These are phyloP conservation scores for Dilophus febrilis DNA, from an alignment of 2,888 invertebrate species.

Conservation along the genomic window DNA sequence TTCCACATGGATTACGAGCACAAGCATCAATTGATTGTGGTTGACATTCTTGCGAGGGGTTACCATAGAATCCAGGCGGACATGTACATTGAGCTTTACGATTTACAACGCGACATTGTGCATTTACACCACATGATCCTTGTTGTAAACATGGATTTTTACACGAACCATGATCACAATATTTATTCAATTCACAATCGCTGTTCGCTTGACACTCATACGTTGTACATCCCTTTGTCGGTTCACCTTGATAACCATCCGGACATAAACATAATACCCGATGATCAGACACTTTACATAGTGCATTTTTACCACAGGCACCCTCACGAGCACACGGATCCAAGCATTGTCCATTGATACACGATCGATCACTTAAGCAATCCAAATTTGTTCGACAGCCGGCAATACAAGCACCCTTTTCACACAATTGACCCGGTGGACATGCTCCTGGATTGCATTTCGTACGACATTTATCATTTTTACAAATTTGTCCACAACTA, in stretches of 20 bases:
- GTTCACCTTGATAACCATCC: slow-evolving; percentile 69
- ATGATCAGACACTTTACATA: slow-evolving; percentile 65
- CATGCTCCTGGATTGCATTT: slow-evolving; percentile 56
- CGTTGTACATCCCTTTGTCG: slow-evolving; percentile 52
- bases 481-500: slow-evolving; percentile 65
- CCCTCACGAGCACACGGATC: slow-evolving; percentile 48
- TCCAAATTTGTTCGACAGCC: slow-evolving; percentile 68
- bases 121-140: slow-evolving; percentile 66
- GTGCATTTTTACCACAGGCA: slow-evolving; percentile 64
- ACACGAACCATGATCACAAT: slow-evolving; percentile 56
- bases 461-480: slow-evolving; percentile 51
- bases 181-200: slow-evolving; percentile 63
- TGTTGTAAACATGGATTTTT: slow-evolving; percentile 65
- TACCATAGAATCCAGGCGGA: slow-evolving; percentile 55
- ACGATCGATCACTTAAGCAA: slow-evolving; percentile 60
- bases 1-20: slow-evolving; percentile 65
- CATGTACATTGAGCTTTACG: slow-evolving; percentile 61
- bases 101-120: slow-evolving; percentile 65
- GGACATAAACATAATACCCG: slow-evolving; percentile 74
- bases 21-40: slow-evolving; percentile 55
- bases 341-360: slow-evolving; percentile 49
- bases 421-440: slow-evolving; percentile 58
- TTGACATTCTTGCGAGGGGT: slow-evolving; percentile 50
- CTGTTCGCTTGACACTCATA: slow-evolving; percentile 59
- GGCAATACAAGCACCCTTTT: slow-evolving; percentile 50